phyloP scores from a whole-genome alignment of 2,888 invertebrate genomes.

The Himalopsyche tibetana region DNA sequence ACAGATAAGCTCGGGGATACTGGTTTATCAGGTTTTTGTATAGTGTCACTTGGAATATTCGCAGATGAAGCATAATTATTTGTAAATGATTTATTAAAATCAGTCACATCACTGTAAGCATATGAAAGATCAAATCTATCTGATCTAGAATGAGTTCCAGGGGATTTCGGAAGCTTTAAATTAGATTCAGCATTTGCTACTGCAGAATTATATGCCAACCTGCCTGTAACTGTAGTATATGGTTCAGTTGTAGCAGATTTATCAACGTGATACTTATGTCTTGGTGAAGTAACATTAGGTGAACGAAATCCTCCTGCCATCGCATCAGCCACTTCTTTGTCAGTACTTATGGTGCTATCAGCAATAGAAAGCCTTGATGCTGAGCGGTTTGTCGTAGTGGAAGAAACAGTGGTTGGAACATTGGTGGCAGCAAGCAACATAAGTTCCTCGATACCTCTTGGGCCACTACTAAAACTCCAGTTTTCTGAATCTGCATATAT shows the following conservation, averaged over 20 bases:
- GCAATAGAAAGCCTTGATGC: conserved; percentile 80
- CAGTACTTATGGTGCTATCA: conserved; percentile 79
- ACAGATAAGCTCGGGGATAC: conserved; percentile 80
- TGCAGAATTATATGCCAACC: conserved; percentile 82
- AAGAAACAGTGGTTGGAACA: conserved; percentile 68
- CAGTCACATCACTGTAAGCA: conserved; percentile 71
- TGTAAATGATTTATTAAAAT: conserved; percentile 61
- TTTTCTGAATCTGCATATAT: conserved; percentile 81
- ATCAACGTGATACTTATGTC: conserved; percentile 78
- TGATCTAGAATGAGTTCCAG: conserved; percentile 75
- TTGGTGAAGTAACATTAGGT: conserved; percentile 75
- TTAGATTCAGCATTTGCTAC: conserved; percentile 80
- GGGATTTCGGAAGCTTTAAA: conserved; percentile 75
- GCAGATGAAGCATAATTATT: conserved; percentile 73
- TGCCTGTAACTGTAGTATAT: conserved; percentile 80
- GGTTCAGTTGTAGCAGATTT: conserved; percentile 78
- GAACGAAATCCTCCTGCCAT: conserved; percentile 74
- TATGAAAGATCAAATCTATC: conserved; percentile 79
- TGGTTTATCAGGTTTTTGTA: conserved; percentile 76
- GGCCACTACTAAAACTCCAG: conserved; percentile 83
- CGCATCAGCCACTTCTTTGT: conserved; percentile 81
- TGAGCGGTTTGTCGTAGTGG: conserved; percentile 75
- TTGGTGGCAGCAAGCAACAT: conserved; percentile 73
- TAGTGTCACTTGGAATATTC: conserved; percentile 73
- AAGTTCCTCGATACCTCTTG: conserved; percentile 80